Evolutionary conservation across 2,888 invertebrate genomes (phyloP).

Genomic region (Apocheima hispidaria): DNA sequence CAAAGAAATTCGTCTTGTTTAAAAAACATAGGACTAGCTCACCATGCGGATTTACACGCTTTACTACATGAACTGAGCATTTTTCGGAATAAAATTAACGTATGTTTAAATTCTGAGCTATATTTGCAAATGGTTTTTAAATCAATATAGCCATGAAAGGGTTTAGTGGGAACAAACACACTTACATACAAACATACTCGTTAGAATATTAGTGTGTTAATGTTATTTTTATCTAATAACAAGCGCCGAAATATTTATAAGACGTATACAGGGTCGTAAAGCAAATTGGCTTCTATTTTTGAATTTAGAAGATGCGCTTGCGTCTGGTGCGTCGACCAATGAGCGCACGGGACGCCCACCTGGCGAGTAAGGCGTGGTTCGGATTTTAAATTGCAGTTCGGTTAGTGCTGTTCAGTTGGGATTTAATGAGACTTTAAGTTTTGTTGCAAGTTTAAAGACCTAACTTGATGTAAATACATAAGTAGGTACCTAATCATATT

Average conservation of each 20-base stretch:
- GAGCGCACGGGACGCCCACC: slow-evolving; percentile 43
- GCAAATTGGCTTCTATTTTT: slow-evolving; percentile 46
- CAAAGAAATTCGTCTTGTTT: slow-evolving; percentile 34
- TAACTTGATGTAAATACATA: no score
- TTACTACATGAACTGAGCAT: neutral
- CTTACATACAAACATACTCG: neutral
- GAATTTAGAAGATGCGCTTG: slow-evolving; percentile 47
- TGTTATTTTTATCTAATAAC: slow-evolving; percentile 48
- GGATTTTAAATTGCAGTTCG: slow-evolving; percentile 25
- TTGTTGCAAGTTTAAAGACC: neutral
- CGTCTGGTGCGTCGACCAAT: slow-evolving; percentile 46
- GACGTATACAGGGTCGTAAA: slow-evolving; percentile 37
- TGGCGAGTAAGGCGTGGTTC: slow-evolving; percentile 41
- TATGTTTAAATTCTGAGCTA: no score
- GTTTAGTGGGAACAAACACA: neutral
- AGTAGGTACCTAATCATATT: no score
- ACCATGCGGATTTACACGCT: neutral
- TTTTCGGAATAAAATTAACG: neutral
- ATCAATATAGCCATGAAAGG: neutral
- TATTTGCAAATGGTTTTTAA: no score
- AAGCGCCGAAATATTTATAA: slow-evolving; percentile 55
- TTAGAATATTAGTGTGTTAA: slow-evolving; percentile 7
- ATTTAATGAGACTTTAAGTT: neutral
- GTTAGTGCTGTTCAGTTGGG: slow-evolving; percentile 20
- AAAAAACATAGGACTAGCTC: neutral